These are phyloP conservation scores for Cantharis lateralis DNA, from an alignment of 2,888 invertebrate genomes.

Conservation along the genomic window DNA sequence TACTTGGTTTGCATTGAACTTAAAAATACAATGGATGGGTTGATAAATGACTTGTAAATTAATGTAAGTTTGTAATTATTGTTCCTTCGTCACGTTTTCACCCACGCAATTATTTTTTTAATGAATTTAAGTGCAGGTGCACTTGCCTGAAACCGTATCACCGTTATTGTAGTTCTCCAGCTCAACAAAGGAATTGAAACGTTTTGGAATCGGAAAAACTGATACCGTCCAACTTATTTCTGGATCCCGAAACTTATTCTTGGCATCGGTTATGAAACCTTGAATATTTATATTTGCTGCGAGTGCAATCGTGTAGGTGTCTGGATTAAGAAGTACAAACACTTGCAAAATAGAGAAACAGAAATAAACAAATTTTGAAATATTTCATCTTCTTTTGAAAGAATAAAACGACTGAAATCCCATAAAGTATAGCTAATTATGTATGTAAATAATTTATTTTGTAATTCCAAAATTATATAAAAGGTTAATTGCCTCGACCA, in stretches of 20 bases:
- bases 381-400: background rate
- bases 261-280: background rate
- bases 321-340: background rate
- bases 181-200: background rate
- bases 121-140: background rate
- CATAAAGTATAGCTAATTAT: background rate
- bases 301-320: background rate
- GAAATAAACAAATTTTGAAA: background rate
- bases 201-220: background rate
- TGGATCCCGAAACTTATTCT: background rate
- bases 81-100: constrained; percentile 5
- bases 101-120: constrained; percentile 5
- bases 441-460: background rate
- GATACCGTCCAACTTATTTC: background rate
- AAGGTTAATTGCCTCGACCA: background rate
- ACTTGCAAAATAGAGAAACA: background rate
- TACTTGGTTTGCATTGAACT: background rate
- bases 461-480: background rate
- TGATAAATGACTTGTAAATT: constrained; percentile 3
- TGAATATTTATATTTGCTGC: background rate
- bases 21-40: background rate
- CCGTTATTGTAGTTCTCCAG: background rate
- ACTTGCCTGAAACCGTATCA: background rate
- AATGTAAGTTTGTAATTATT: background rate
- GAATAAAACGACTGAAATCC: background rate